Evolutionary conservation across 2,113 vertebrate genomes (phyloP).

Genomic region (Rhineura floridana): DNA sequence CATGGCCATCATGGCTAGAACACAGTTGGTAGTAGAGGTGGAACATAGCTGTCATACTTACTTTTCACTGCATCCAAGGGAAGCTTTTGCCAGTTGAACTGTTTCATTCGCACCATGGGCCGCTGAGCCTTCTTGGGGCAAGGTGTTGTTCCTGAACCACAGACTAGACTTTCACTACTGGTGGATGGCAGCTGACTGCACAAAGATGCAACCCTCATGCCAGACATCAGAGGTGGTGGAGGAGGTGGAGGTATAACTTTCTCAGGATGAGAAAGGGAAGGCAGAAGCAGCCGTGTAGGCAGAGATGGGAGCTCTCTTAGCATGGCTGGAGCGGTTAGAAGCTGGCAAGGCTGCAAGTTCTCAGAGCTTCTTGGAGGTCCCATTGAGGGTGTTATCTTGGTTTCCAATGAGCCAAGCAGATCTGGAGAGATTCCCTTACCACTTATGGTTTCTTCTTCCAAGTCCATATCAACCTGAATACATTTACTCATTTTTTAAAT

Average conservation of each 20-base stretch:
- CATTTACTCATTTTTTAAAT: constrained; percentile 75
- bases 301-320: constrained; percentile 18
- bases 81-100: constrained; percentile 96
- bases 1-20: too few species aligned
- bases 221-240: not conserved
- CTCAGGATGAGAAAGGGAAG: constrained; percentile 1
- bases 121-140: constrained; percentile 55
- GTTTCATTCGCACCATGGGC: constrained; percentile 87
- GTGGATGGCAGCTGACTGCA: constrained; percentile 19
- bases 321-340: not conserved
- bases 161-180: constrained; percentile 59
- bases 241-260: not conserved
- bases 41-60: constrained; percentile 60
- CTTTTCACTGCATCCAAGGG: constrained; percentile 78
- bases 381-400: rapidly evolving
- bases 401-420: rapidly evolving
- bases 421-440: not conserved
- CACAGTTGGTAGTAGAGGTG: too few species aligned
- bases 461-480: constrained; percentile 74
- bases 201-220: rapidly evolving
- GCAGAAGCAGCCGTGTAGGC: not conserved
- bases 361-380: not conserved
- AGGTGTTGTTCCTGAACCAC: constrained; percentile 45
- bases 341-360: rapidly evolving
- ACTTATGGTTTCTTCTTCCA: constrained; percentile 6